These are phyloP conservation scores for Pachypeltis micranthus DNA, from an alignment of 1,140 invertebrate genomes.

Conservation along the genomic window DNA sequence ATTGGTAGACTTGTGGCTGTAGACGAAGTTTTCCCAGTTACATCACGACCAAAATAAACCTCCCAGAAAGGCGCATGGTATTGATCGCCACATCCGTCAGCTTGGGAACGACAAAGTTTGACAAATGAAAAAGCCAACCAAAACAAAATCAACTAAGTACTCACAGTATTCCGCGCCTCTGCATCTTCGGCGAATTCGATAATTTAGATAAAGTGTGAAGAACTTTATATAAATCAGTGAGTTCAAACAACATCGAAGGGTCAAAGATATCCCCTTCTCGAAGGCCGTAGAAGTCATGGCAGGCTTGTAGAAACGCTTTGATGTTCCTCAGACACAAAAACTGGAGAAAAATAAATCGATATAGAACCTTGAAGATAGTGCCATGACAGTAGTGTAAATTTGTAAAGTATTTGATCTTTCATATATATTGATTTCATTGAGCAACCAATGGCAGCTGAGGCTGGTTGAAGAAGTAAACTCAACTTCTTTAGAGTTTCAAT, in stretches of 20 bases:
- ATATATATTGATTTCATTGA: neutral
- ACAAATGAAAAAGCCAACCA: too few species aligned
- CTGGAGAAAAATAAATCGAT: slow-evolving; percentile 42
- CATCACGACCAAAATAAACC: too few species aligned
- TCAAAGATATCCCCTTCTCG: slow-evolving; percentile 83
- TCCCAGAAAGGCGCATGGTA: too few species aligned
- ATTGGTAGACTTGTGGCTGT: too few species aligned
- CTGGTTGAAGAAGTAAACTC: slow-evolving; percentile 4
- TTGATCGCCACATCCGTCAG: too few species aligned
- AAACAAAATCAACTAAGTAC: slow-evolving; percentile 32
- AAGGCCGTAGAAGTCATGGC: slow-evolving; percentile 67
- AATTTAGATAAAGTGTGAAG: slow-evolving; percentile 77
- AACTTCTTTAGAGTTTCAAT: too few species aligned
- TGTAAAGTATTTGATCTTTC: too few species aligned
- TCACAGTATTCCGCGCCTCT: slow-evolving; percentile 54
- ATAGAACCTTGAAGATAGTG: too few species aligned
- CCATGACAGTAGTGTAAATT: too few species aligned
- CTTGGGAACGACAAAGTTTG: too few species aligned
- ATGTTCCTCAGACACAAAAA: slow-evolving; percentile 93
- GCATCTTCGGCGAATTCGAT: slow-evolving; percentile 62
- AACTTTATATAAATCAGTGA: slow-evolving; percentile 86
- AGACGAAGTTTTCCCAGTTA: too few species aligned
- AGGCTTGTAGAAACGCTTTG: slow-evolving; percentile 75
- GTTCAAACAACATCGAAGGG: slow-evolving; percentile 81
- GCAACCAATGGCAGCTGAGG: neutral